Evolutionary conservation across 2,888 invertebrate species (phyloP).

Genomic region (Drosophila kuntzei): DNA sequence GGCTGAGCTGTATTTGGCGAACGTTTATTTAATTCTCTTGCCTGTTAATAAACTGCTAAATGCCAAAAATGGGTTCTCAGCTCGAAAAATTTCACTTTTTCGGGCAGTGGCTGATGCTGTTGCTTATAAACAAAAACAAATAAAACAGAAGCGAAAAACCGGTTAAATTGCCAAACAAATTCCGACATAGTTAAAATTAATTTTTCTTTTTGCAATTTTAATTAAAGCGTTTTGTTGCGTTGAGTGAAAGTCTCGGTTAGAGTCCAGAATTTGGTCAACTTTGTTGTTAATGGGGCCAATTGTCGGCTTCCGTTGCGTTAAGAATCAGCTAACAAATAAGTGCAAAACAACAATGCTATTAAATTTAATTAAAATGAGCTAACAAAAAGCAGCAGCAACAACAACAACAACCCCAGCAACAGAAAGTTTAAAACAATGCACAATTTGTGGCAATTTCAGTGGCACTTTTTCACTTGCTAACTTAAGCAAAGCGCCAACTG

Average conservation of each 20-base stretch:
- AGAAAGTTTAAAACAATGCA: constrained; percentile 64
- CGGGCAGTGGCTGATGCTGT: constrained; percentile 30
- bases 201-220: constrained; percentile 75
- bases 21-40: constrained; percentile 50
- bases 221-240: constrained; percentile 73
- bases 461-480: constrained; percentile 64
- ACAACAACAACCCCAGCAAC: constrained; percentile 2
- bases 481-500: not conserved
- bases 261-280: constrained; percentile 37
- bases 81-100: constrained; percentile 73
- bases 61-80: constrained; percentile 66
- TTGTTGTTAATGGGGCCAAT: constrained; percentile 70
- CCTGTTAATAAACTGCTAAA: constrained; percentile 68
- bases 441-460: constrained; percentile 74
- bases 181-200: constrained; percentile 72
- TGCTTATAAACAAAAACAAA: constrained; percentile 17
- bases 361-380: constrained; percentile 70
- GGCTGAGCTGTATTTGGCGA: constrained; percentile 38
- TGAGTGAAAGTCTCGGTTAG: constrained; percentile 51
- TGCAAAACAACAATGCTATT: constrained; percentile 58
- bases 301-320: constrained; percentile 73
- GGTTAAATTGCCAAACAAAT: constrained; percentile 67
- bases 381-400: constrained; percentile 31
- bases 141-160: constrained; percentile 45
- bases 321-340: constrained; percentile 56